Evolutionary conservation across 2,888 invertebrate genomes (phyloP), one percentile per base, ranked within the genome.

Genomic region (Steinernema carpocapsae): DNA sequence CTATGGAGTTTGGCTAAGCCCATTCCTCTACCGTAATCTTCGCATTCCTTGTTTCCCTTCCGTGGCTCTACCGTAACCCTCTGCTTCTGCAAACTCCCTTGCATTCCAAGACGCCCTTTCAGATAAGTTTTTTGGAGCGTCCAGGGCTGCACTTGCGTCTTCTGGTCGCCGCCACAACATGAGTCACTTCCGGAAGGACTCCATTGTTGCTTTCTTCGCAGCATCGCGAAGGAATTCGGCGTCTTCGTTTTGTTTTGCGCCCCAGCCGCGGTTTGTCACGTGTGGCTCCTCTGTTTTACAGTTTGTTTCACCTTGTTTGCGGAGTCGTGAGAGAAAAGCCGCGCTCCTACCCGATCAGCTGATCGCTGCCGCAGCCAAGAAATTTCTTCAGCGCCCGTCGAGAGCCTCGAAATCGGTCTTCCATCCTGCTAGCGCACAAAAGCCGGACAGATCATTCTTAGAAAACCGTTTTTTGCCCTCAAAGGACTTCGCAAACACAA

Each of bases 291-390:
- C 14, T 14, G 43, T 14, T 43, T 43, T 43, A 51, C 26, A 56
- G 56, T 56, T 19, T 12, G 10, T 12, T 43, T 14, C 10, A 12
- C 43, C 10, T 7, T 43, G 43, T 43, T 43, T 43, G 43, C 14
- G 43, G 43, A n/a, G n/a, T 43, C 43, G 43, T 14, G 14, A 43
- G 43, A 14, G 10, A 7, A 43, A 43, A 26, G 56, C 26, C 24
- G 14, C 56, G 56, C 24, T 43, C 43, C 43, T 43, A 12, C 43
- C 10, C 56, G 56, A 56, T 56, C 56, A 56, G 56, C 56, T 56
- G 56, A 56, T 51, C 51, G 51, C 26, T 19, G 56, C 22, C 6
- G 43, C 7, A 43, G 43, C 43, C 7, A 43, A 43, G 43, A n/a
- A 43, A 43, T 43, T 43, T 14, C 14, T 14, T 43, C 43, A 43